Evolutionary conservation across 2,888 invertebrate species (phyloP).

Genomic region (Salticus scenicus): DNA sequence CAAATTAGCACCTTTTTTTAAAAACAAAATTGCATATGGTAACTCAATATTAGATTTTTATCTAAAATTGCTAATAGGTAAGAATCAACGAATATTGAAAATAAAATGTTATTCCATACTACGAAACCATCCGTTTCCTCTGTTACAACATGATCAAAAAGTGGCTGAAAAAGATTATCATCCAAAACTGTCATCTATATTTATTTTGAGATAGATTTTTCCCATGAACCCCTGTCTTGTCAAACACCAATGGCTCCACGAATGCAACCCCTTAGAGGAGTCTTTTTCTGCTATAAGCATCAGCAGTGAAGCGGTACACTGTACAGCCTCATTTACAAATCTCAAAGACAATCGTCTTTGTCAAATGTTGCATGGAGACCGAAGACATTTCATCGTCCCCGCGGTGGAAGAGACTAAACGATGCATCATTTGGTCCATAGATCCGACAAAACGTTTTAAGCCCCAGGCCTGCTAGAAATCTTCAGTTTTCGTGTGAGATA

Average conservation of each 20-base stretch:
- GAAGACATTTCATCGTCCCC: not conserved
- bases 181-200: not conserved
- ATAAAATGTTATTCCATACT: no score
- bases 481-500: not conserved
- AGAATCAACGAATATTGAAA: no score
- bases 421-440: not conserved
- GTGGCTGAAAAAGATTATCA: not conserved
- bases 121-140: not conserved
- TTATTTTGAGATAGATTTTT: not conserved
- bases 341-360: constrained; percentile 7
- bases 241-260: not conserved
- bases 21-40: no score
- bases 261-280: not conserved
- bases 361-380: not conserved
- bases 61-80: no score
- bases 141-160: not conserved
- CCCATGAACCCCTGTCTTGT: not conserved
- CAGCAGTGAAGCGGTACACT: not conserved
- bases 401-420: not conserved
- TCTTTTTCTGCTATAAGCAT: not conserved
- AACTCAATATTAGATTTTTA: no score
- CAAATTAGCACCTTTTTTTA: no score
- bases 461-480: not conserved
- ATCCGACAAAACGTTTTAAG: constrained; percentile 3
- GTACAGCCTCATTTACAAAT: not conserved